Conservation (phyloP, 2,113 vertebrate genomes). For the Ursus arctos region DNA sequence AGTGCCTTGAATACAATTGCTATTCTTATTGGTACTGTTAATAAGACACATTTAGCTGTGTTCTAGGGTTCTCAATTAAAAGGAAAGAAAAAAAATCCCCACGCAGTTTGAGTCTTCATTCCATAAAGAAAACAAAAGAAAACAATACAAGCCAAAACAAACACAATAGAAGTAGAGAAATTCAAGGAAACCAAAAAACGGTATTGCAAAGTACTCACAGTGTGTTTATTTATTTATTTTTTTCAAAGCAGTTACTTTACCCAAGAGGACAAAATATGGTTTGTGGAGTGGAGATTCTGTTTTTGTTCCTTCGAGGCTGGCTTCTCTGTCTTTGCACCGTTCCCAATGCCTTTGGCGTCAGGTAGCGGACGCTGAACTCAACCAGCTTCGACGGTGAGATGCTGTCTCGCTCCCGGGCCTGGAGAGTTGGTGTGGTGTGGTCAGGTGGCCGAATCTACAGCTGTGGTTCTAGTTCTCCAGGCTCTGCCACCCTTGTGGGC, state of each 20-base stretch:
- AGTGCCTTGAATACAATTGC: background rate
- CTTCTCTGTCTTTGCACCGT: background rate
- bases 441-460: background rate
- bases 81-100: background rate
- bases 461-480: background rate
- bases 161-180: background rate
- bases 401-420: background rate
- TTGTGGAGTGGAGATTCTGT: background rate
- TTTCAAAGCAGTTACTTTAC: background rate
- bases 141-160: conserved; percentile 23
- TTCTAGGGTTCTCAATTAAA: background rate
- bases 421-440: rapidly evolving
- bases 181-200: background rate
- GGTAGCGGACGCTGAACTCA: background rate
- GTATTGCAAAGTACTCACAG: background rate
- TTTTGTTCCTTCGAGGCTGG: background rate
- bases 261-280: background rate
- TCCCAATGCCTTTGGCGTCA: background rate
- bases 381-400: background rate
- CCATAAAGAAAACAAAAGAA: background rate
- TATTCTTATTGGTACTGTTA: conserved; percentile 10
- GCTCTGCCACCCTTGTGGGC: background rate
- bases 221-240: background rate
- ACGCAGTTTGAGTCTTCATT: conserved; percentile 9
- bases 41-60: background rate